Evolutionary conservation across 2,888 invertebrate species (phyloP), one percentile per base, ranked within the genome.

Genomic region (Xanthostigma xanthostigma): DNA sequence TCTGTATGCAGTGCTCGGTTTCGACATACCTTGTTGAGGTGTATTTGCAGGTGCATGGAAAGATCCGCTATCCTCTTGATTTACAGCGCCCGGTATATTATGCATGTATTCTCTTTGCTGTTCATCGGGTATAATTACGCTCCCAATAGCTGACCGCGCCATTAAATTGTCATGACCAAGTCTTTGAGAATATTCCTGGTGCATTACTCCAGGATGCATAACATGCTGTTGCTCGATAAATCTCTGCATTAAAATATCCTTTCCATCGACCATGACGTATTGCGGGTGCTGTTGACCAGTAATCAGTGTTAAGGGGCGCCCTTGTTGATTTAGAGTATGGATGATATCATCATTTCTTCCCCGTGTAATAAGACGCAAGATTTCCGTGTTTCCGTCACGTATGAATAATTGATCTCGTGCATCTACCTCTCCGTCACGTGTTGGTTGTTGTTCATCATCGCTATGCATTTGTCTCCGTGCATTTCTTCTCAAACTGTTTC

Each of bases 351-450:
- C 79, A 47, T 73, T 71, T 52, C 79, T 76, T 11, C 82, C 84
- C 58, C 87, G 73, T 0, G 87, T 87, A 45, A 88, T 80, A 45
- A 90, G 66, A 53, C 87, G 73, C 45, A 90, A 66, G 51, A 90
- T 86, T 70, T 90, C 90, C 1, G 88, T 82, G 59, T 88, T 86
- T 0, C 89, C 90, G 59, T 89, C 87, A 59, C 86, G 79, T 40
- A 86, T 86, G 59, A 84, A 90, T 58, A 81, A 78, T 58, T 84
- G 83, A 60, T 84, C 82, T 51, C 84, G 70, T 45, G 75, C 71
- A 44, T 60, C 62, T 50, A 56, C 62, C 54, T 69, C 67, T 48
- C 56, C 63, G 55, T 61, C 58, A 54, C 58, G 58, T 36, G 55
- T 51, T 12, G 55, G 55, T 11, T 59, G 58, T 36, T 54, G 55